Evolutionary conservation across 2,888 invertebrate species (phyloP).

Genomic region (Neoscelio sp.): DNA sequence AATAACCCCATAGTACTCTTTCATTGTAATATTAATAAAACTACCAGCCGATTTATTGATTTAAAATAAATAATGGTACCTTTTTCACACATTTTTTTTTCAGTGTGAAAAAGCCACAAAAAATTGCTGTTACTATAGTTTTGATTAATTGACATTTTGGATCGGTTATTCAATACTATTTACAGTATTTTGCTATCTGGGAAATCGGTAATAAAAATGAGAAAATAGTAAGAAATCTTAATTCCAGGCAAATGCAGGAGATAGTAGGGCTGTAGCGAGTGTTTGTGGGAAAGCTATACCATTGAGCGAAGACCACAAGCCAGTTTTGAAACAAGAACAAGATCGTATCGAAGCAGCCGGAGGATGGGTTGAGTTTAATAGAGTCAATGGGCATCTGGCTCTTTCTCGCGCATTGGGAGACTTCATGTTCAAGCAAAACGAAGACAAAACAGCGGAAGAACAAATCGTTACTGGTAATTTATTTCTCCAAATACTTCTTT

Average conservation of each 20-base stretch:
- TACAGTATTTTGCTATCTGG: neutral
- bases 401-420: conserved; percentile 98
- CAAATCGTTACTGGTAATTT: conserved; percentile 97
- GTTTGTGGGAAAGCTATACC: conserved; percentile 89
- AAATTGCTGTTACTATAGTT: no score
- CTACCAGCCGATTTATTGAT: no score
- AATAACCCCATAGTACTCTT: no score
- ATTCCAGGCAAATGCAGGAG: conserved; percentile 95
- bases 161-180: neutral
- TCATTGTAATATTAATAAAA: no score
- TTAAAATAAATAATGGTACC: no score
- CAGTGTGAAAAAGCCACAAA: no score
- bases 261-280: conserved; percentile 97
- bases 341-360: conserved; percentile 96
- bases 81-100: no score
- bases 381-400: conserved; percentile 99
- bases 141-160: no score
- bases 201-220: neutral
- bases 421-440: conserved; percentile 97
- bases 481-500: neutral
- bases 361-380: conserved; percentile 98
- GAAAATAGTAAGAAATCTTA: conserved; percentile 20
- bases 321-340: conserved; percentile 93
- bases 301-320: conserved; percentile 97
- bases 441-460: conserved; percentile 92